Conservation (phyloP, 2,797 vertebrate genomes). For the Melanotaenia parkinsoni region DNA sequence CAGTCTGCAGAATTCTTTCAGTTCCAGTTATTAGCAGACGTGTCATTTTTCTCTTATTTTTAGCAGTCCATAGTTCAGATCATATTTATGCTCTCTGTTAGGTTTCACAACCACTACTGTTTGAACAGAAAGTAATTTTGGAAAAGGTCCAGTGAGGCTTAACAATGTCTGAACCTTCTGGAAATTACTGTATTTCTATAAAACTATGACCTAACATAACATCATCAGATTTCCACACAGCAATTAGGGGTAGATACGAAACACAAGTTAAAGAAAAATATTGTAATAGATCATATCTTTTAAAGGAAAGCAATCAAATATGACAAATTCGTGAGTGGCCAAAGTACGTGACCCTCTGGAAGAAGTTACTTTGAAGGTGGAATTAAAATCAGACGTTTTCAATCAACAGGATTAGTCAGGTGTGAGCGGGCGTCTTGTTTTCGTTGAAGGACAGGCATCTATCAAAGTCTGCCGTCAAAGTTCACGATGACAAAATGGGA, state of each 20-base stretch:
- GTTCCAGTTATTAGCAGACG: slow-evolving; percentile 71
- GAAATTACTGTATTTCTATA: not conserved
- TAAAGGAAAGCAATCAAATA: not conserved
- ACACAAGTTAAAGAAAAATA: not conserved
- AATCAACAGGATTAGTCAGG: not conserved
- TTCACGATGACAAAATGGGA: not conserved
- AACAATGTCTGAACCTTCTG: not conserved
- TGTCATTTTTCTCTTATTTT: slow-evolving; percentile 85
- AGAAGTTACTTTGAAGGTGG: not conserved
- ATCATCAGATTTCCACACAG: not conserved
- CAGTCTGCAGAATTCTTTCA: slow-evolving; percentile 73
- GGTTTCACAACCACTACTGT: slow-evolving; percentile 41
- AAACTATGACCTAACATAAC: not conserved
- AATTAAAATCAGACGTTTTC: not conserved
- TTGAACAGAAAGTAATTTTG: slow-evolving; percentile 21
- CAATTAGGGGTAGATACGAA: not conserved
- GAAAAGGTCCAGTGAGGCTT: not conserved
- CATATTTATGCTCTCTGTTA: not conserved
- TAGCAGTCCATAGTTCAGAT: slow-evolving; percentile 1
- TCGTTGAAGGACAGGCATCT: not conserved
- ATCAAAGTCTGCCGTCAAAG: not conserved
- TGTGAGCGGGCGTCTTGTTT: not conserved
- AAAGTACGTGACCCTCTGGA: not conserved
- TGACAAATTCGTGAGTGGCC: not conserved
- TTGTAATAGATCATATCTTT: not conserved